A percentile compares a stretch with the other conserved stretches of the same genome.
Conservation (phyloP, 1,140 invertebrate genomes). For the Pseudachorutes palmiensis region DNA sequence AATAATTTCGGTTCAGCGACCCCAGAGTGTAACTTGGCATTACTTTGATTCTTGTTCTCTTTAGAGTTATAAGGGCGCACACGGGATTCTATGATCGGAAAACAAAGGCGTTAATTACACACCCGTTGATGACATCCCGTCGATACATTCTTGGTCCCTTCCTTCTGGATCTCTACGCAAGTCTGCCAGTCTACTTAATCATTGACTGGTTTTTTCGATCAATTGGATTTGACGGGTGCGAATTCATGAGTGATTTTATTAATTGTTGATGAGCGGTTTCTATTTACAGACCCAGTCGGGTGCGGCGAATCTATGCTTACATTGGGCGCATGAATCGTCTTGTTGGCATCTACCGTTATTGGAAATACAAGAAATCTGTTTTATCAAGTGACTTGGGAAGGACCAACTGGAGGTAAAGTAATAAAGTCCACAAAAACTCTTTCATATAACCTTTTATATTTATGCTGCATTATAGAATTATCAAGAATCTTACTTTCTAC, state of each 20-base stretch:
- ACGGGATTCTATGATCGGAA: conserved; percentile 10
- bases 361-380: neutral
- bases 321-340: conserved; percentile 6
- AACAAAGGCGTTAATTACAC: conserved; percentile 20
- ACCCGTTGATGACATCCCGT: conserved; percentile 2
- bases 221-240: neutral
- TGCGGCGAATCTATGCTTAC: too few relatives aligned
- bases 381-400: conserved; percentile 7
- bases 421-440: too few relatives aligned
- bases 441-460: too few relatives aligned
- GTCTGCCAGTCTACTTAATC: conserved; percentile 16
- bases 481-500: conserved; percentile 1
- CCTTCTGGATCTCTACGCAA: conserved; percentile 12
- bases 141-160: conserved; percentile 12
- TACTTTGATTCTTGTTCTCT: conserved; percentile 6
- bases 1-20: neutral
- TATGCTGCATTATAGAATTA: conserved; percentile 2
- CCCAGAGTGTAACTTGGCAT: neutral
- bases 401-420: conserved; percentile 12
- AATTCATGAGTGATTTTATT: neutral
- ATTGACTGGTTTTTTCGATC: conserved; percentile 7
- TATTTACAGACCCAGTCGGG: too few relatives aligned
- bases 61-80: conserved; percentile 15
- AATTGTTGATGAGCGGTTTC: neutral
- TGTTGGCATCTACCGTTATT: conserved; percentile 5